phyloP scores from a whole-genome alignment of 30 jellyfish, hydroid and myxozoan species.

The Chrysaora quinquecirrha region DNA sequence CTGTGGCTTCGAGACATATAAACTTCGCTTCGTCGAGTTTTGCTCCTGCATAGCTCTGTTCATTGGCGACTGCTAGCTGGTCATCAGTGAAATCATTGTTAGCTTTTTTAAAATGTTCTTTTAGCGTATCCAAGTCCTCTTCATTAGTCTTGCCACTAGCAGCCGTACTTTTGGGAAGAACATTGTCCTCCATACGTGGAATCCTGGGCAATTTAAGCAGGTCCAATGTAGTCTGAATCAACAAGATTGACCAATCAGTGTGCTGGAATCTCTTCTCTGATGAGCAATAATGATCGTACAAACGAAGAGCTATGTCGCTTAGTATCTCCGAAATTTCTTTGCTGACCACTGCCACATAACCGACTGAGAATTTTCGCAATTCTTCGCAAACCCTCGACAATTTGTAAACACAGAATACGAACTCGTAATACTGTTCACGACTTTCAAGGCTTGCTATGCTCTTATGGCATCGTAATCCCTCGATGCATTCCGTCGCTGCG shows the following conservation, averaged over 20 bases:
- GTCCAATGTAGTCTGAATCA: background rate
- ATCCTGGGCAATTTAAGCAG: background rate
- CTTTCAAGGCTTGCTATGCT: conserved; percentile 22
- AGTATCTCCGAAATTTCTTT: background rate
- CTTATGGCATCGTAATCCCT: conserved; percentile 17
- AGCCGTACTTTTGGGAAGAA: background rate
- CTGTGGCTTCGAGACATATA: background rate
- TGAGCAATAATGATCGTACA: conserved; percentile 11
- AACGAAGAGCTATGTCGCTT: background rate
- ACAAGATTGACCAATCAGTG: background rate
- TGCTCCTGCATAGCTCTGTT: background rate
- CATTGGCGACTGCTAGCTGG: background rate
- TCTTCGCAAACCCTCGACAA: conserved; percentile 10
- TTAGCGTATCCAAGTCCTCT: background rate
- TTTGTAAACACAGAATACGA: conserved; percentile 17
- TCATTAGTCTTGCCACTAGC: background rate
- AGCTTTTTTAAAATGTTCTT: background rate
- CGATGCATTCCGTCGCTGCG: conserved; percentile 13
- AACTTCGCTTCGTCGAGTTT: background rate
- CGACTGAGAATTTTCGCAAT: background rate
- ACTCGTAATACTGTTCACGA: conserved; percentile 18
- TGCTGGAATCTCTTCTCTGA: conserved; percentile 3
- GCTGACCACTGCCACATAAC: background rate
- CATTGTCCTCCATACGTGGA: background rate
- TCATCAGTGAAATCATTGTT: background rate